A percentile compares a stretch with the other conserved stretches of the same genome.
phyloP scores from a whole-genome alignment of 1,140 invertebrate genomes.

The Drosophila kikkawai region DNA sequence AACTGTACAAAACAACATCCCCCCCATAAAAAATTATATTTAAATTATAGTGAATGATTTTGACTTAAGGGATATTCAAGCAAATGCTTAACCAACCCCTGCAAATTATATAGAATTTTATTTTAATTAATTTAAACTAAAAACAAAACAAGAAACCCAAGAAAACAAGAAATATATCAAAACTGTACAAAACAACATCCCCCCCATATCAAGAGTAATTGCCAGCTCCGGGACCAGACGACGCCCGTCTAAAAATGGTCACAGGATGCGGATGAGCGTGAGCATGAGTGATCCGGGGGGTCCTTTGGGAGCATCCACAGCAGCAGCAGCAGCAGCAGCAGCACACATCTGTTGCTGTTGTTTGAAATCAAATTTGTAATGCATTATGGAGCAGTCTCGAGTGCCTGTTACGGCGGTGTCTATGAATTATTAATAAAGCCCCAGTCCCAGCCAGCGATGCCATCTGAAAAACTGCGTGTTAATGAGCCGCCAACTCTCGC shows the following conservation, averaged over 20 bases:
- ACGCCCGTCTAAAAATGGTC: constrained; percentile 53
- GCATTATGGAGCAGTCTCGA: constrained; percentile 72
- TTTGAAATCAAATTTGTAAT: constrained; percentile 70
- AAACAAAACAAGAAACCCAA: neutral
- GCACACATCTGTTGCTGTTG: constrained; percentile 37
- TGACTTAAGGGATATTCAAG: no score
- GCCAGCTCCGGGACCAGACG: constrained; percentile 16
- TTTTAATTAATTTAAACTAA: neutral
- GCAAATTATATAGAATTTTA: neutral
- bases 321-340: constrained; percentile 11
- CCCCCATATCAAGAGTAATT: constrained; percentile 16
- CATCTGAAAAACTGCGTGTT: constrained; percentile 72
- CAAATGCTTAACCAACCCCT: no score
- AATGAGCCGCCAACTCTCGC: constrained; percentile 79
- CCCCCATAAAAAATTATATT: constrained; percentile 10
- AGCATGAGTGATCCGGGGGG: constrained; percentile 9
- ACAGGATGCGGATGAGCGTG: constrained; percentile 54
- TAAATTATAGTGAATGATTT: no score
- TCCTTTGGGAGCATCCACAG: constrained; percentile 57
- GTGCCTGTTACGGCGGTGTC: constrained; percentile 48
- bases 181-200: constrained; percentile 2
- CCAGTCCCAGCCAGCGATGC: constrained; percentile 36
- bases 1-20: constrained; percentile 2
- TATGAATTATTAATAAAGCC: constrained; percentile 79
- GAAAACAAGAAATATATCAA: neutral